These are phyloP conservation scores for Acinonyx jubatus DNA, from an alignment of 2,113 vertebrate genomes.

Conservation along the genomic window DNA sequence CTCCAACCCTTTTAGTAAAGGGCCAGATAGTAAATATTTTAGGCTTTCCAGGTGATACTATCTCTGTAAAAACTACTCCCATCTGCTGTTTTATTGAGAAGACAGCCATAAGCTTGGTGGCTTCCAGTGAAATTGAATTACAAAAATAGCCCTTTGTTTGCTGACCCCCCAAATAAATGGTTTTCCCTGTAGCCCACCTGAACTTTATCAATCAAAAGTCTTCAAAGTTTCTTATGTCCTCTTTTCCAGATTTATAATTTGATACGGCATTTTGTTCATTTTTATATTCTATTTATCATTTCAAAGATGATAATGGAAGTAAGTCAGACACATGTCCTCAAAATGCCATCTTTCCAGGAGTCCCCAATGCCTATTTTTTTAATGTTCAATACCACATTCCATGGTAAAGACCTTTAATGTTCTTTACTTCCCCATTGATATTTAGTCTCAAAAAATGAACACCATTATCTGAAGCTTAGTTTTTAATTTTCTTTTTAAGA, in stretches of 20 bases:
- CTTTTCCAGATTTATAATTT: constrained; percentile 1
- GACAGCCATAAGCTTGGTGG: neutral
- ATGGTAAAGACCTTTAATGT: constrained; percentile 33
- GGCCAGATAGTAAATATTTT: neutral
- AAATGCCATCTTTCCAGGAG: constrained; percentile 23
- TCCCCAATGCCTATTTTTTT: neutral
- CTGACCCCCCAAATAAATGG: neutral
- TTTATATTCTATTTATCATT: constrained; percentile 25
- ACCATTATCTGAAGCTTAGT: neutral
- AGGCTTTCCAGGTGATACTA: neutral
- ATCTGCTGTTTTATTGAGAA: neutral
- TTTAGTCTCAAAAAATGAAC: neutral
- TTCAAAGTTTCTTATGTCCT: neutral
- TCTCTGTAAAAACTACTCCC: neutral
- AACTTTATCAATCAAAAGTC: neutral
- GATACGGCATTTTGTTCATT: neutral
- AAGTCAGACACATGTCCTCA: neutral
- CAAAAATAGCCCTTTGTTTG: neutral
- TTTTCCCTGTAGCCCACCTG: neutral
- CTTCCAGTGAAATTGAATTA: neutral
- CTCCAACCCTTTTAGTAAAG: neutral
- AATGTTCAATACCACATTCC: constrained; percentile 17
- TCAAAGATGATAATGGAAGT: neutral
- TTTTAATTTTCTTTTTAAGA: constrained; percentile 50
- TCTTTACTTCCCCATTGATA: constrained; percentile 39